Base-by-base conservation (phyloP, 2,888 invertebrate species). In the Eustalomyia histrio region DNA sequence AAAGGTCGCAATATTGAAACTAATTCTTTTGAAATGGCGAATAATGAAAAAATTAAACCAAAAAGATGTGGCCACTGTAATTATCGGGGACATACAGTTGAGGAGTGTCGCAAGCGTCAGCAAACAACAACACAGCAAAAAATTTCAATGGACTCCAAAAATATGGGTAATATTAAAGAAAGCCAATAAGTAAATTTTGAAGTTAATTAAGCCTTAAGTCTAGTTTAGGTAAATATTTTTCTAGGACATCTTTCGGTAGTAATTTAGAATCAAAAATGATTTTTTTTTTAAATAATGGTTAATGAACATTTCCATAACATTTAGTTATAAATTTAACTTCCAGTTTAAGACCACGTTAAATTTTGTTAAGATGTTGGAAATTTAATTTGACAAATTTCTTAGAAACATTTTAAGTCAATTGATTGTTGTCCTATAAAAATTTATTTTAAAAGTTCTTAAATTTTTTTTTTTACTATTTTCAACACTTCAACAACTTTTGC, bases 1-100 rank as follows among this genome's bases (percentile, higher is more conserved):
- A 87, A 87, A 68, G 88, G 87, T 14, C 87, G 90, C 69, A 83
- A 86, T 50, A 89, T 89, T 39, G 89, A 89, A 80, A 87, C 87
- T 61, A 88, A 88, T 74, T 85, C 84, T 55, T 84, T 85, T 63
- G 87, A 89, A 72, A 83, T 83, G 5, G 83, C 76, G 21, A 79
- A 67, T 14, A 63, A 67, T 39, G 33, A 61, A 12, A 67, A 71
- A 4, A 84, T 83, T 12, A 84, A 86, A 5, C 76, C 82, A 8
- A 87, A 86, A n/a, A 86, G 89, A 35, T 88, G 89, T 74, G 86
- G 86, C n/a, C 84, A 85, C 78, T 89, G 89, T 84, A 87, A 87
- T 73, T 89, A 85, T 84, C 85, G 88, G 4, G 89, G 89, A 1
- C 89, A 89, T 76, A 87, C 86, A 4, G 75, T 63, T 57, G 86